Evolutionary conservation across 2,888 invertebrate genomes (phyloP), one percentile per base, ranked within the genome.

Genomic region (Pseudanteris insignis): DNA sequence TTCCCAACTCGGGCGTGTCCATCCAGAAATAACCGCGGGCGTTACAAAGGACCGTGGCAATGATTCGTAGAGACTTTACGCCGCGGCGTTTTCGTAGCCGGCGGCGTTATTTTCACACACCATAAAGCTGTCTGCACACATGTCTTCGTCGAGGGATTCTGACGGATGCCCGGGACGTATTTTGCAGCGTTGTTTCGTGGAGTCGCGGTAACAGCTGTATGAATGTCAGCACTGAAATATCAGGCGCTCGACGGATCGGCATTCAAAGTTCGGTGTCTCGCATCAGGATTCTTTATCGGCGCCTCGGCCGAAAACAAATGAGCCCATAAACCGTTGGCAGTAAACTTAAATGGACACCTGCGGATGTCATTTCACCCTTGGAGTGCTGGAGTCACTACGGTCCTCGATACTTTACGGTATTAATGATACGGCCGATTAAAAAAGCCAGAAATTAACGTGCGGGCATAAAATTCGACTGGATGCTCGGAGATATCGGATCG

Each of bases 81-180:
- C 18, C 21, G 26, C 3, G 36, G 5, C 9, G 13, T 25, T 1
- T 2, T 29, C 24, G 29, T 29, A 30, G 12, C 21, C 2, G 29
- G 37, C 3, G 44, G 47, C 55, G 64, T 51, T 67, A 67, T 75
- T 74, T 71, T 74, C 72, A 74, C 75, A 74, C 72, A 66, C 69
- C 66, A 65, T 73, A 70, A 75, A 75, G 59, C 72, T 75, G 74
- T 75, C 70, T 65, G 59, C 74, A 68, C 73, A 67, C 68, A 68
- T 67, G 68, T 69, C 33, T 26, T n/a, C 34, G 10, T 10, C 21
- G 33, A n/a, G n/a, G n/a, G n/a, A n/a, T n/a, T n/a, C n/a, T 12
- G 33, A 13, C 34, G 26, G 9, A n/a, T n/a, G n/a, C n/a, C n/a
- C n/a, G n/a, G n/a, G n/a, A n/a, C n/a, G n/a, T n/a, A n/a, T n/a